Evolutionary conservation across 2,113 vertebrate genomes (phyloP).

Genomic region (Poeciliopsis prolifica): DNA sequence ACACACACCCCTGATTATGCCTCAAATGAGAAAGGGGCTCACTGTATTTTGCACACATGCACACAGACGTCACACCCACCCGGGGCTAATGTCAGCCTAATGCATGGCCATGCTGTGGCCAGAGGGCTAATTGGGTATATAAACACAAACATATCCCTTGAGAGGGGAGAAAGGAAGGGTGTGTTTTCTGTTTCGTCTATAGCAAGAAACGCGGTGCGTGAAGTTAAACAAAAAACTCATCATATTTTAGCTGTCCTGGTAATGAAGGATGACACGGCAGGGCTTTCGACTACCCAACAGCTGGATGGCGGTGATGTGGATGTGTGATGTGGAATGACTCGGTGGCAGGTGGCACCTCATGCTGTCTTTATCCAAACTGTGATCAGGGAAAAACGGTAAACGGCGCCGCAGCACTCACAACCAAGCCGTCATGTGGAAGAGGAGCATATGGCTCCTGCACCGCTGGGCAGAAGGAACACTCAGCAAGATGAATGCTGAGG

Average conservation of each 20-base stretch:
- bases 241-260: slow-evolving; percentile 33
- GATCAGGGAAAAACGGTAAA: slow-evolving; percentile 67
- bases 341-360: slow-evolving; percentile 70
- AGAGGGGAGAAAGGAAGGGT: slow-evolving; percentile 61
- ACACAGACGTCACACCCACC: slow-evolving; percentile 59
- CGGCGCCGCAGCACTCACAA: slow-evolving; percentile 38
- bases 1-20: slow-evolving; percentile 61
- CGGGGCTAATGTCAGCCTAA: slow-evolving; percentile 77
- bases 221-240: slow-evolving; percentile 49
- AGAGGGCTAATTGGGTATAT: slow-evolving; percentile 81
- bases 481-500: slow-evolving; percentile 67
- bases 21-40: slow-evolving; percentile 60
- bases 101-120: slow-evolving; percentile 76
- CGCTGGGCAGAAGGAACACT: slow-evolving; percentile 73
- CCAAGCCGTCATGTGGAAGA: slow-evolving; percentile 61
- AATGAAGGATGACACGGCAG: slow-evolving; percentile 62
- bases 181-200: slow-evolving; percentile 50
- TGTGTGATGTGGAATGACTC: slow-evolving; percentile 52
- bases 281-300: slow-evolving; percentile 53
- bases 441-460: slow-evolving; percentile 77
- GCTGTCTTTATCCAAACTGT: slow-evolving; percentile 61
- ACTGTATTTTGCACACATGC: slow-evolving; percentile 59
- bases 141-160: slow-evolving; percentile 81
- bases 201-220: slow-evolving; percentile 34
- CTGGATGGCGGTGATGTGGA: slow-evolving; percentile 26